phyloP scores from a whole-genome alignment of 1,140 invertebrate species.

The Leptonema lineaticorne region DNA sequence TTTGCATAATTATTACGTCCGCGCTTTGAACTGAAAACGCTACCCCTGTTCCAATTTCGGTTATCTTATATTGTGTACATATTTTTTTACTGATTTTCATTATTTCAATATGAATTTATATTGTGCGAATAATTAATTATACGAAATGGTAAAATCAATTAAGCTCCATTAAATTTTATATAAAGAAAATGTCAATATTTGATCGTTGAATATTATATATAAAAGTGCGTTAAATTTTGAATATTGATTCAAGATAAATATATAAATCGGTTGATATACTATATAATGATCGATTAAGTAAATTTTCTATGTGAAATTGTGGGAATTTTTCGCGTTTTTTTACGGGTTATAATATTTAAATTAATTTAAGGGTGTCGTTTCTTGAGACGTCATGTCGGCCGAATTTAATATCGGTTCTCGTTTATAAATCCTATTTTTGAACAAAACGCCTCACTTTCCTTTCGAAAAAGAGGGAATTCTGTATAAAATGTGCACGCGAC shows the following conservation, averaged over 20 bases:
- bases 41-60: background rate
- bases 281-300: too few species aligned
- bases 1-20: constrained; percentile 36
- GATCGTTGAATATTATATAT: too few species aligned
- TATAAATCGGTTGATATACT: too few species aligned
- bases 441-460: background rate
- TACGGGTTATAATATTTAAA: background rate
- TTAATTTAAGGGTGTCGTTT: background rate
- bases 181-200: too few species aligned
- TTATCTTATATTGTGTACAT: background rate
- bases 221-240: too few species aligned
- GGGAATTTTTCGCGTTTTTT: too few species aligned
- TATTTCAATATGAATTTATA: constrained; percentile 29
- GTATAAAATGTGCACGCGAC: constrained; percentile 5
- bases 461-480: background rate
- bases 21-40: constrained; percentile 21
- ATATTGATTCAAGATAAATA: too few species aligned
- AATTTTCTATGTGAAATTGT: too few species aligned
- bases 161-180: too few species aligned
- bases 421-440: too few species aligned
- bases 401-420: background rate
- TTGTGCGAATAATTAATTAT: constrained; percentile 19
- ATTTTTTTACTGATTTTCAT: background rate
- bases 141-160: constrained; percentile 2
- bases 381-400: background rate